phyloP scores from a whole-genome alignment of 2,888 invertebrate genomes.

The Dorcus parallelipipedus region DNA sequence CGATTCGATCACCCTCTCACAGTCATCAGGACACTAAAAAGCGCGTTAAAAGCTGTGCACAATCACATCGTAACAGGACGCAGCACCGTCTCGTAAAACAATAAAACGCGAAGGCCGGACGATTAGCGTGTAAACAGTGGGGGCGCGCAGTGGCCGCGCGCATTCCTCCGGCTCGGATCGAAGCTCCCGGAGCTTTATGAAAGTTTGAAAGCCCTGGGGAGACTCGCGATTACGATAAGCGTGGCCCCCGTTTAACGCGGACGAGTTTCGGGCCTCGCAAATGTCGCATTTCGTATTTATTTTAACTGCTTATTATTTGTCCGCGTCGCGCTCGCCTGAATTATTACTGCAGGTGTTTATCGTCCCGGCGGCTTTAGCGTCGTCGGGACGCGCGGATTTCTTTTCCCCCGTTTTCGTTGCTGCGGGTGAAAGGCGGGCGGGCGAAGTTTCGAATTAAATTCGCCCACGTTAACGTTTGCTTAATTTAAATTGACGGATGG shows the following conservation, averaged over 20 bases:
- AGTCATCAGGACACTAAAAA: neutral
- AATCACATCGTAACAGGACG: neutral
- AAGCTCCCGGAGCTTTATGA: constrained; percentile 28
- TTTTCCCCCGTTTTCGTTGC: neutral
- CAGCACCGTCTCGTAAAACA: neutral
- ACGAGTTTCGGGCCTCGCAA: constrained; percentile 2
- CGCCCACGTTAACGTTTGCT: no score
- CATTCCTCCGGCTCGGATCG: constrained; percentile 26
- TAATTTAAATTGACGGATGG: no score
- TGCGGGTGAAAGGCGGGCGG: neutral
- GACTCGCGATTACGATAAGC: constrained; percentile 26
- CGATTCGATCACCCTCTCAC: no score
- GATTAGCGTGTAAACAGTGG: constrained; percentile 5
- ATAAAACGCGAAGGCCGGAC: neutral
- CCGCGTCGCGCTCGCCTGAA: no score
- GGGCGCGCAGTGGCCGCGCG: constrained; percentile 18
- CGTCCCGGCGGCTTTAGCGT: no score
- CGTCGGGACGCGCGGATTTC: neutral
- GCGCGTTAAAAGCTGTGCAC: neutral
- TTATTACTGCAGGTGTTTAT: no score
- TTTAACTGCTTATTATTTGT: no score
- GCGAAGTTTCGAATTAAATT: no score
- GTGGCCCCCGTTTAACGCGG: constrained; percentile 16
- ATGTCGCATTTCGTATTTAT: neutral
- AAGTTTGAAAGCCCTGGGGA: constrained; percentile 27